phyloP scores from a whole-genome alignment of 2,113 vertebrate species.

The Corythornis vintsioides region DNA sequence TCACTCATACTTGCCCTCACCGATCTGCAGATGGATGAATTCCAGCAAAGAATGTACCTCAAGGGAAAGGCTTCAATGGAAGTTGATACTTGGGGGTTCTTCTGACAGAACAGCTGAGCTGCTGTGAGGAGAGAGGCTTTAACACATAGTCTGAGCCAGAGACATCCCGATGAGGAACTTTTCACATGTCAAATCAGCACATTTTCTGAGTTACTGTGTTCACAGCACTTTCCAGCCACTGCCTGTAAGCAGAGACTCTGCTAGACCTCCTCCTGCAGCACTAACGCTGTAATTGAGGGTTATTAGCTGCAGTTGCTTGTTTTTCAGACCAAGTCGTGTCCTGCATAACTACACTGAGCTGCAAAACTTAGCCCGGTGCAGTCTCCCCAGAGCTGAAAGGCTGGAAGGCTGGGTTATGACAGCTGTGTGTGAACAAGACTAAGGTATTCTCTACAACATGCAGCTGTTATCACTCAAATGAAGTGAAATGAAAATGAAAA shows the following conservation, averaged over 20 bases:
- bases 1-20: not conserved
- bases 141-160: not conserved
- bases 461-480: not conserved
- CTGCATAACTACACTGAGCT: not conserved
- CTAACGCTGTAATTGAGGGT: not conserved
- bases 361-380: not conserved
- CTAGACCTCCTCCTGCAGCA: not conserved
- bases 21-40: not conserved
- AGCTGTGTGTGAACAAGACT: not conserved
- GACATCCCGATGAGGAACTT: not conserved
- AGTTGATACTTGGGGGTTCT: not conserved
- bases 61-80: not conserved
- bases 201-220: not conserved
- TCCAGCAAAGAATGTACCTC: not conserved
- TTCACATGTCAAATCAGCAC: conserved; percentile 5
- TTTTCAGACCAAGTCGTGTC: not conserved
- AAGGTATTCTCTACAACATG: not conserved
- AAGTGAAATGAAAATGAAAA: not conserved
- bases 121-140: not conserved
- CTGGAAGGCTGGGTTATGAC: rapidly evolving
- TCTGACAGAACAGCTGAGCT: not conserved
- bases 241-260: not conserved
- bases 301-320: not conserved
- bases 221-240: not conserved
- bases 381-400: too few relatives aligned